Percentiles rank a stretch among this genome's conserved stretches.
Evolutionary conservation across 2,888 invertebrate genomes (phyloP).

Genomic region (Alloscopus bannaensis): DNA sequence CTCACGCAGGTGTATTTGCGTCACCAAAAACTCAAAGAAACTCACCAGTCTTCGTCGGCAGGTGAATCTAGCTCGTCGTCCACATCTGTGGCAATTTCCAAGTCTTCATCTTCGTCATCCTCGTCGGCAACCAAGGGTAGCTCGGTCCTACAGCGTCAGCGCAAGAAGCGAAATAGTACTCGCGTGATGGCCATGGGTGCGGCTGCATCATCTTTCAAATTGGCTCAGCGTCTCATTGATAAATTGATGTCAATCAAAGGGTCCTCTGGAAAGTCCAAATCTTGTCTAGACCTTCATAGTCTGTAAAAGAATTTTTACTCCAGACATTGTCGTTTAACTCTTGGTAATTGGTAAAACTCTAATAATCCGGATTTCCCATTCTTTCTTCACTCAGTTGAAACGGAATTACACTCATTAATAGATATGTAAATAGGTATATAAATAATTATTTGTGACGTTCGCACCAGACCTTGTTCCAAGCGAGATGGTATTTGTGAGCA

Average conservation of each 20-base stretch:
- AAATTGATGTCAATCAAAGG: slow-evolving; percentile 54
- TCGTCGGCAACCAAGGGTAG: slow-evolving; percentile 13
- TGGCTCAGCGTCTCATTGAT: slow-evolving; percentile 62
- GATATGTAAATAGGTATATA: too few relatives aligned
- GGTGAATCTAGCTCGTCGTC: slow-evolving; percentile 40
- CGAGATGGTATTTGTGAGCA: too few relatives aligned
- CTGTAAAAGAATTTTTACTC: slow-evolving; percentile 33
- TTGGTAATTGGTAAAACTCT: slow-evolving; percentile 5
- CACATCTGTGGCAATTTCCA: slow-evolving; percentile 30
- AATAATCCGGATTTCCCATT: neutral
- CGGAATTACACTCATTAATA: too few relatives aligned
- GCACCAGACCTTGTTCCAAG: too few relatives aligned
- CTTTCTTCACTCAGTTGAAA: neutral
- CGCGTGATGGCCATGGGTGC: slow-evolving; percentile 35
- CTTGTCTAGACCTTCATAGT: slow-evolving; percentile 63
- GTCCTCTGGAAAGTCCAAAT: slow-evolving; percentile 54
- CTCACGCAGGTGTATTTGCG: slow-evolving; percentile 56
- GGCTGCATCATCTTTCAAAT: slow-evolving; percentile 47
- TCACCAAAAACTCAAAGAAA: slow-evolving; percentile 33
- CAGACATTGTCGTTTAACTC: too few relatives aligned
- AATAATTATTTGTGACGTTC: too few relatives aligned
- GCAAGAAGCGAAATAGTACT: slow-evolving; percentile 51
- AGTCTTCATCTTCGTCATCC: slow-evolving; percentile 37
- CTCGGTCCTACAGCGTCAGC: slow-evolving; percentile 16
- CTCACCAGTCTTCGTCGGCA: slow-evolving; percentile 27